Base-by-base conservation (phyloP, 2,113 vertebrate genomes). In the Neotragus pygmaeus region DNA sequence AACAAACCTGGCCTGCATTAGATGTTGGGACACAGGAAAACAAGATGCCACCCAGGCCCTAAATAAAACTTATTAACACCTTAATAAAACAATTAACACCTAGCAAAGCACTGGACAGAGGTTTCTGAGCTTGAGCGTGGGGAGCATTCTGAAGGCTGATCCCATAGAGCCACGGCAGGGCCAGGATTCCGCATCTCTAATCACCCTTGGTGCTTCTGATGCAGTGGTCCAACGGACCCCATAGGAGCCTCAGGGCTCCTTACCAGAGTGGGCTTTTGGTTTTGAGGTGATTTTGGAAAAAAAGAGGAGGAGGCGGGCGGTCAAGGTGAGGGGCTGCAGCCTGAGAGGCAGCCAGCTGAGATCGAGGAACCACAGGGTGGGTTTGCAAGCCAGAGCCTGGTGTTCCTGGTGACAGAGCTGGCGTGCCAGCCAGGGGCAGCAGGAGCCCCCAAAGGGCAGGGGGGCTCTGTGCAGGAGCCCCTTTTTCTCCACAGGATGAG, bases 101-200 rank as follows among this genome's bases (percentile, higher is more conserved):
- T 15, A 8, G 17, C 3, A 21, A 30, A 2, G 45, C 30, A 14
- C 1, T 10, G 25, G 66, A 10, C 0, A 12, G 58, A 0, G 3
- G 6, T 15, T 39, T 86, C 84, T 28, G 45, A 33, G 33, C 8
- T 3, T 11, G 30, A n/a, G 39, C 0, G 8, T 11, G 17, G 58
- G 45, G 16, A 21, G 49, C 33, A 19, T 17, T 39, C 51, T 14
- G 27, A n/a, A 55, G 39, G 39, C 30, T 58, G 64, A 78, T 23
- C 33, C n/a, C 23, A 3, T 0, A 36, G 45, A 53, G 8, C 55
- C 6, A 0, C 1, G 3, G 27, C 2, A 7, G 49, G 43, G 36
- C 7, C 39, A 1, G 83, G 70, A n/a, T 14, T 83, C 75, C 27
- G 73, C 64, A 25, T 49, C 66, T 43, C 45, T 4, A 81, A 36